Percentiles rank a stretch among this genome's conserved stretches.
Conservation (phyloP, 1,140 invertebrate species). For the Lerema accius region DNA sequence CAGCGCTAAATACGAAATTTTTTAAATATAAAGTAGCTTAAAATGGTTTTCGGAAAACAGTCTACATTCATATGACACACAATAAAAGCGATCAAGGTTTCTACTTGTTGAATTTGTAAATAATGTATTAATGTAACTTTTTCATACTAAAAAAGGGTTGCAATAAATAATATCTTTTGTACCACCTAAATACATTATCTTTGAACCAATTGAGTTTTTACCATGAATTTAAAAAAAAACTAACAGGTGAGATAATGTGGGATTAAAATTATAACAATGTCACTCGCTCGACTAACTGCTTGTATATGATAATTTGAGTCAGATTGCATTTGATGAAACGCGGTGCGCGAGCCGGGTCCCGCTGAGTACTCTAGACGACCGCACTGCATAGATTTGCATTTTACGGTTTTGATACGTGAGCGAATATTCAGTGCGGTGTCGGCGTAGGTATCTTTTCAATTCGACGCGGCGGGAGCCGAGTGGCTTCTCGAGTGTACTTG, state of each 20-base stretch:
- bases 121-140: too few species aligned
- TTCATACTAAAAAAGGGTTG: too few species aligned
- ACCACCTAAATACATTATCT: too few species aligned
- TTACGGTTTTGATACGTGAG: conserved; percentile 81
- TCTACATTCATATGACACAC: too few species aligned
- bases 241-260: conserved; percentile 38
- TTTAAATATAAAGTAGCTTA: too few species aligned
- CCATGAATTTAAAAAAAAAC: too few species aligned
- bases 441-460: conserved; percentile 81
- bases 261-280: conserved; percentile 55
- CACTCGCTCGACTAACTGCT: conserved; percentile 61
- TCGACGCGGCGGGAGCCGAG: conserved; percentile 74
- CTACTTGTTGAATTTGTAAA: too few species aligned
- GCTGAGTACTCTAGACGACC: conserved; percentile 76
- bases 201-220: conserved; percentile 12
- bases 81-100: too few species aligned
- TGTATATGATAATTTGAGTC: conserved; percentile 76
- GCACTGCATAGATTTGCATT: conserved; percentile 82
- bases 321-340: conserved; percentile 79
- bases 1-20: too few species aligned
- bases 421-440: conserved; percentile 80
- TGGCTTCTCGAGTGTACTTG: conserved; percentile 68
- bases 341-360: conserved; percentile 53
- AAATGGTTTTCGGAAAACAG: too few species aligned
- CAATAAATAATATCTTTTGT: too few species aligned